phyloP scores from a whole-genome alignment of 37 sponge, comb jelly and placozoan genomes.

The Cliona cf. orientalis region DNA sequence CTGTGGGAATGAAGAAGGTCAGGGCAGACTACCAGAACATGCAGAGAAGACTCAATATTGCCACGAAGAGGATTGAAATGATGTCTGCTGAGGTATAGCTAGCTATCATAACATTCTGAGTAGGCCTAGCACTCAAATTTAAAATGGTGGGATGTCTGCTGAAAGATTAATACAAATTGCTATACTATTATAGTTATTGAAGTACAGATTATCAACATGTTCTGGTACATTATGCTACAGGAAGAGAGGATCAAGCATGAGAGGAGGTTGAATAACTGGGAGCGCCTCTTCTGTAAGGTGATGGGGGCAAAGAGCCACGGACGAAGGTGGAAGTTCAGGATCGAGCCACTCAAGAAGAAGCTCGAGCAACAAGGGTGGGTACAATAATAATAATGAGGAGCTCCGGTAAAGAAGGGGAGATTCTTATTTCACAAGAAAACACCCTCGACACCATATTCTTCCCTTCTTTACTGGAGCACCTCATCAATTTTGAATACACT shows the following conservation, averaged over 20 bases:
- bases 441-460: neutral
- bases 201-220: too few relatives aligned
- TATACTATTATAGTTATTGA: too few relatives aligned
- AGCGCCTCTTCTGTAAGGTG: slow-evolving; percentile 62
- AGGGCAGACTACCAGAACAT: slow-evolving; percentile 70
- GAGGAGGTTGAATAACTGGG: slow-evolving; percentile 71
- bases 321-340: slow-evolving; percentile 87
- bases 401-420: neutral
- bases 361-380: slow-evolving; percentile 51
- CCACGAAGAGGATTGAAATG: slow-evolving; percentile 73
- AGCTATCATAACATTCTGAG: too few relatives aligned
- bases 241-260: slow-evolving; percentile 65
- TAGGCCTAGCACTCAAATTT: too few relatives aligned
- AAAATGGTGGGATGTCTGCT: too few relatives aligned
- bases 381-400: too few relatives aligned
- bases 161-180: too few relatives aligned
- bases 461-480: neutral
- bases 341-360: slow-evolving; percentile 76
- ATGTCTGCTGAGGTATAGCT: slow-evolving; percentile 68
- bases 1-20: slow-evolving; percentile 58
- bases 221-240: too few relatives aligned
- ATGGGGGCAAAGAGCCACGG: slow-evolving; percentile 69
- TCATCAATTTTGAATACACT: neutral
- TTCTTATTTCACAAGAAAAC: neutral
- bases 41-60: slow-evolving; percentile 71